Conservation (phyloP, 2,113 vertebrate species). For the Phalacrocorax brasilianus region DNA sequence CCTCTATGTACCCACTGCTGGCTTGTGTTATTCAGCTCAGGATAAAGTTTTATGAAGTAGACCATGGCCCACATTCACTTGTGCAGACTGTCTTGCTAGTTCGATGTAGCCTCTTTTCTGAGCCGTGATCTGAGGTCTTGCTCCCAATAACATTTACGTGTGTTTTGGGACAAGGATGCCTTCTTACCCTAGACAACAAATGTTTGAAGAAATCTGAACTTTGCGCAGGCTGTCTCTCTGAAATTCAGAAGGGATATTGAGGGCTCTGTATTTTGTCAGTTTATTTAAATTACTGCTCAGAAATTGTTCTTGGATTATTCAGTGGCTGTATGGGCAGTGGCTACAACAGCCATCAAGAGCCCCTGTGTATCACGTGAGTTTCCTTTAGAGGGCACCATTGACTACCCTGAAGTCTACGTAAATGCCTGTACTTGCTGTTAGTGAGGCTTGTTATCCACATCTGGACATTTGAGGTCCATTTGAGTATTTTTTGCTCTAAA, state of each 20-base stretch:
- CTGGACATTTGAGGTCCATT: neutral
- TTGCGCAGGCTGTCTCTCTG: neutral
- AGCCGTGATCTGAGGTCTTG: neutral
- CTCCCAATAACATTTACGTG: neutral
- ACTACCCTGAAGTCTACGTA: constrained; percentile 32
- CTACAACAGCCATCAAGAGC: neutral
- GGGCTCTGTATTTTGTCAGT: neutral
- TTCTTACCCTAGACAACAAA: neutral
- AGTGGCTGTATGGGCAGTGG: neutral
- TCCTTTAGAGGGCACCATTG: constrained; percentile 81
- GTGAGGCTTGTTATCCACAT: neutral
- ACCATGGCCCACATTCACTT: neutral
- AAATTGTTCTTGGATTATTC: neutral
- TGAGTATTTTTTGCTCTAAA: neutral
- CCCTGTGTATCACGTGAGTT: constrained; percentile 4
- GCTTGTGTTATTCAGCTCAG: neutral
- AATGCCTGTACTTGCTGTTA: neutral
- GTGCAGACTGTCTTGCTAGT: neutral
- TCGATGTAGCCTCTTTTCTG: neutral
- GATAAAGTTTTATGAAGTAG: neutral
- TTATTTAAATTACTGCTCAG: neutral
- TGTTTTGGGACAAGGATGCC: neutral
- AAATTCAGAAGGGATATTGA: neutral
- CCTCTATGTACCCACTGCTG: neutral
- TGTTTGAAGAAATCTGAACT: neutral